These are phyloP conservation scores for Bos indicus DNA, from an alignment of 2,113 vertebrate species.

Conservation along the genomic window DNA sequence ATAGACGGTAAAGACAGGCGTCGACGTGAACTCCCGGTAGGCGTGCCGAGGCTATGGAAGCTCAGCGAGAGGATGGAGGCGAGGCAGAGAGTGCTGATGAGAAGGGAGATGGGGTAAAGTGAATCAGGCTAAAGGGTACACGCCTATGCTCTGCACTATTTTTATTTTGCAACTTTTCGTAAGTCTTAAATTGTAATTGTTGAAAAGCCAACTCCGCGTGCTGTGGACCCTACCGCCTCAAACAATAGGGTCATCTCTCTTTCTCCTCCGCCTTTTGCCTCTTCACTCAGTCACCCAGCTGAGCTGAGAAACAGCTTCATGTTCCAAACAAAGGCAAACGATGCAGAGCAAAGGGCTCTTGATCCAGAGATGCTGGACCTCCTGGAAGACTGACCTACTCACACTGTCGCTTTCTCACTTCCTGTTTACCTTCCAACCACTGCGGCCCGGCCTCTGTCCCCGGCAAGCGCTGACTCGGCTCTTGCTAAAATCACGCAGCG, in stretches of 20 bases:
- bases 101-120: background rate
- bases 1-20: background rate
- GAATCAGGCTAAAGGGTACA: background rate
- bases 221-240: background rate
- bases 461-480: background rate
- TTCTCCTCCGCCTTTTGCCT: background rate
- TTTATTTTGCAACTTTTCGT: background rate
- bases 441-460: background rate
- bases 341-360: background rate
- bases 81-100: background rate
- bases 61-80: too few relatives aligned
- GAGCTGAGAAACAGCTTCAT: background rate
- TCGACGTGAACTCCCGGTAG: background rate
- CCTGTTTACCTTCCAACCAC: background rate
- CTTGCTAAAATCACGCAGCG: background rate
- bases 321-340: background rate
- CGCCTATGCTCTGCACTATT: background rate
- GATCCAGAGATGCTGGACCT: background rate
- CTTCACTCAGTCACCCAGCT: background rate
- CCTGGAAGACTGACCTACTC: background rate
- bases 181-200: background rate
- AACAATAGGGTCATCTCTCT: background rate
- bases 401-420: background rate
- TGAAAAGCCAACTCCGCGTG: background rate
- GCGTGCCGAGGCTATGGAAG: too few relatives aligned